Base-by-base conservation (phyloP, 1,140 invertebrate genomes). In the Halotydeus destructor region DNA sequence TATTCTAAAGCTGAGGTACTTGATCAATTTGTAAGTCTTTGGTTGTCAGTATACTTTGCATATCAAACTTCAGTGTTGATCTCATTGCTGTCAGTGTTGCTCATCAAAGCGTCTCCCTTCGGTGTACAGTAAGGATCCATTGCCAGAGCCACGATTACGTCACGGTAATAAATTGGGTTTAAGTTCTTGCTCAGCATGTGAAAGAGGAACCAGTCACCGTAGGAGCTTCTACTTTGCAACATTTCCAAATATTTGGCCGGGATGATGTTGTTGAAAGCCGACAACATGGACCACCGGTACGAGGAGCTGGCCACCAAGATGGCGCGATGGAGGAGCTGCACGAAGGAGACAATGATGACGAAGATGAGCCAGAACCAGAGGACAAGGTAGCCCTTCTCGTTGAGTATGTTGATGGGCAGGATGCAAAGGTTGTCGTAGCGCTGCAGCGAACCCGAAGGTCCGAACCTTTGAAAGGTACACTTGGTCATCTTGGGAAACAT, bases 321-420 rank as follows among this genome's bases (percentile, higher is more conserved):
- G 11, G 33, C 24, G 5, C 39, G 14, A 22, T 41, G 16, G 2
- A 32, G n/a, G 6, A 41, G 14, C 12, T 24, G 23, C 21, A 5
- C 22, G n/a, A 11, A 2, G 5, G 46, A 45, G 6, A 55, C 18
- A 14, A 51, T 38, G 22, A 45, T 41, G 4, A 56, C 35, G 11
- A 56, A 38, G 6, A 55, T 19, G 35, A 56, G 54, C 54, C 54
- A 56, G 33, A 56, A 57, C 54, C 54, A 55, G 1, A 89, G 67
- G 63, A 88, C 84, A 6, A 88, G 76, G 66, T 85, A 89, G 55
- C 89, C 86, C 64, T 89, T 89, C 66, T 89, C 85, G 61, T 93
- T 91, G 60, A 91, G 79, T 57, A 89, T 86, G 62, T 84, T 78
- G 24, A 47, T 28, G 22, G 78, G 73, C 39, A 81, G 56, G 4